A percentile compares a stretch with the other conserved stretches of the same genome.
phyloP scores from a whole-genome alignment of 2,888 invertebrate genomes.

The Ceratothoa steindachneri region DNA sequence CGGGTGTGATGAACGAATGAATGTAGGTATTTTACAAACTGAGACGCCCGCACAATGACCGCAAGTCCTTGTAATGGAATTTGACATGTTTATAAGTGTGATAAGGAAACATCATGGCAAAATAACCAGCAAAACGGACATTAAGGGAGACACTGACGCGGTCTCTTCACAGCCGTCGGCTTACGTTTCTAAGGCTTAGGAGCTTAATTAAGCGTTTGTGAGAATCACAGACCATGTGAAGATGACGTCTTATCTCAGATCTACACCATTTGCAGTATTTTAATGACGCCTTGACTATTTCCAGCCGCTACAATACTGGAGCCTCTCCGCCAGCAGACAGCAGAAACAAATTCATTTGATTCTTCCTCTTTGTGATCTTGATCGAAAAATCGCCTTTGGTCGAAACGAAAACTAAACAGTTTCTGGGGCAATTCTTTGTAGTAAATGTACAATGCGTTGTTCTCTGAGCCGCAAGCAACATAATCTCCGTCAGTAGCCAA shows the following conservation, averaged over 20 bases:
- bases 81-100: no score
- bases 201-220: no score
- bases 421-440: constrained; percentile 84
- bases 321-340: constrained; percentile 85
- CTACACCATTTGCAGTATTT: constrained; percentile 73
- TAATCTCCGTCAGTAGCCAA: constrained; percentile 87
- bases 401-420: constrained; percentile 80
- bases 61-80: no score
- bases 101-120: no score
- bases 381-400: constrained; percentile 70
- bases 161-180: no score
- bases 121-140: no score
- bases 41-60: no score
- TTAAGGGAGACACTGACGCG: no score
- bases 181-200: no score
- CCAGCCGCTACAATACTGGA: constrained; percentile 84
- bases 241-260: not conserved
- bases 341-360: constrained; percentile 87
- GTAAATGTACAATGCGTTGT: constrained; percentile 86
- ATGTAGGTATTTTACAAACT: no score
- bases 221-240: no score
- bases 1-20: no score
- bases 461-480: constrained; percentile 90
- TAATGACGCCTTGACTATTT: constrained; percentile 89
- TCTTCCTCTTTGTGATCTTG: constrained; percentile 67